Evolutionary conservation across 1,140 invertebrate genomes (phyloP).

Genomic region (Drosophila erecta): DNA sequence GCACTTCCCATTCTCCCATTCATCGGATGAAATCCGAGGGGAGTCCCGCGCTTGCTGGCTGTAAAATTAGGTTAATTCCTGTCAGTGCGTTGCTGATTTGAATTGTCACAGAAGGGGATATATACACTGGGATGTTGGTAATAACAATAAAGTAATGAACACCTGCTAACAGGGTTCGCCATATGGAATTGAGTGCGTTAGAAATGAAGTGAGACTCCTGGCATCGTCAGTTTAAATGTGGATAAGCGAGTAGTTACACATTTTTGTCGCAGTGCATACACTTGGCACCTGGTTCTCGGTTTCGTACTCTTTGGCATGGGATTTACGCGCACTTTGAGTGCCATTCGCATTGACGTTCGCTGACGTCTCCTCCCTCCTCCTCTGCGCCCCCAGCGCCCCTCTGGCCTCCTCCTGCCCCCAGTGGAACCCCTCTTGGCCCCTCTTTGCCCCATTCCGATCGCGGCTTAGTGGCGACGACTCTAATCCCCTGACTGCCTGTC

Average conservation of each 20-base stretch:
- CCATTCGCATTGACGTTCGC: conserved; percentile 41
- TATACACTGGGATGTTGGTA: conserved; percentile 5
- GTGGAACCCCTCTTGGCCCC: not conserved
- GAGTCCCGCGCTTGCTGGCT: conserved; percentile 60
- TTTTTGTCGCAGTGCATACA: conserved; percentile 23
- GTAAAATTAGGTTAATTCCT: conserved; percentile 83
- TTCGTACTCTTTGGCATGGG: conserved; percentile 31
- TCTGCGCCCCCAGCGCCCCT: not conserved
- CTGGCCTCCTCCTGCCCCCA: too few species aligned
- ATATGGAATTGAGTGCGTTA: not conserved
- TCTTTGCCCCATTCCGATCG: conserved; percentile 20
- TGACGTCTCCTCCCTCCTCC: conserved; percentile 18
- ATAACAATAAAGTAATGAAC: conserved; percentile 21
- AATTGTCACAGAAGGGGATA: conserved; percentile 35
- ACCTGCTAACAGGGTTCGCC: conserved; percentile 5
- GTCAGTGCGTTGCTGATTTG: conserved; percentile 74
- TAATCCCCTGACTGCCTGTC: conserved; percentile 53
- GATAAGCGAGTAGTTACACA: too few species aligned
- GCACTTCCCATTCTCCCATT: conserved; percentile 24
- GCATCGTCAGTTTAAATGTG: not conserved
- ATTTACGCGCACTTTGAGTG: conserved; percentile 32
- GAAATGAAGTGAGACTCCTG: too few species aligned
- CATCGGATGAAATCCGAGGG: conserved; percentile 12
- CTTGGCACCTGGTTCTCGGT: conserved; percentile 33
- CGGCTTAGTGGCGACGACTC: conserved; percentile 51